A percentile compares a stretch with the other conserved stretches of the same genome.
These are phyloP conservation scores for Pelobates cultripes DNA, from an alignment of 2,797 vertebrate genomes.

Conservation along the genomic window DNA sequence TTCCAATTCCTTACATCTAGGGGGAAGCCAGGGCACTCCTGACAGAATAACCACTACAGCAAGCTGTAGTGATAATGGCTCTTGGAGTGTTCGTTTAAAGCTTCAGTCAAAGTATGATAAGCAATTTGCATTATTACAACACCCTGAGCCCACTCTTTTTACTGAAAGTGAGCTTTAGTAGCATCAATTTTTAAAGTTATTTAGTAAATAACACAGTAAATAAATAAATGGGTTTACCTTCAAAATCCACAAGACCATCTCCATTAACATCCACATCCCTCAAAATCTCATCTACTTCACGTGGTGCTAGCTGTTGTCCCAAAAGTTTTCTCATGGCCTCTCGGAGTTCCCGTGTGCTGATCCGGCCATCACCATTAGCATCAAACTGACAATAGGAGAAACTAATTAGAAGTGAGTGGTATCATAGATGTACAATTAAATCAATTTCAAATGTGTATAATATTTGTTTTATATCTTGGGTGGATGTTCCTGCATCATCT, in stretches of 20 bases:
- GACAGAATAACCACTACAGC: too few relatives aligned
- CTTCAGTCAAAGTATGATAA: too few relatives aligned
- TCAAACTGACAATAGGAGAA: constrained; percentile 79
- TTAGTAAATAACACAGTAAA: too few relatives aligned
- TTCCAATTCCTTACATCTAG: too few relatives aligned
- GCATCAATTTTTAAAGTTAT: not conserved
- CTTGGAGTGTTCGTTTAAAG: too few relatives aligned
- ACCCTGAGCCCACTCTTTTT: not conserved
- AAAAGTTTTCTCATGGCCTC: constrained; percentile 93
- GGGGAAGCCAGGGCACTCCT: too few relatives aligned
- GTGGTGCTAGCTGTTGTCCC: constrained; percentile 90
- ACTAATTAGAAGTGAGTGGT: not conserved
- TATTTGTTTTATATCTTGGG: too few relatives aligned
- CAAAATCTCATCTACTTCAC: constrained; percentile 92
- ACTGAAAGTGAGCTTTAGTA: not conserved
- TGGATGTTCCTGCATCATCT: too few relatives aligned
- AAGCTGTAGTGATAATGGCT: too few relatives aligned
- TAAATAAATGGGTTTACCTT: constrained; percentile 73
- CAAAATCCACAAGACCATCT: constrained; percentile 91
- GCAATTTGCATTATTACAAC: too few relatives aligned
- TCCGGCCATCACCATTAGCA: constrained; percentile 88
- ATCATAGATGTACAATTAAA: not conserved
- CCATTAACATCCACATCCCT: constrained; percentile 93
- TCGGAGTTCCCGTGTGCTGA: constrained; percentile 86
- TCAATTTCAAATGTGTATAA: too few relatives aligned